Conservation (phyloP, 2,888 invertebrate species). For the Polia nebulosa region DNA sequence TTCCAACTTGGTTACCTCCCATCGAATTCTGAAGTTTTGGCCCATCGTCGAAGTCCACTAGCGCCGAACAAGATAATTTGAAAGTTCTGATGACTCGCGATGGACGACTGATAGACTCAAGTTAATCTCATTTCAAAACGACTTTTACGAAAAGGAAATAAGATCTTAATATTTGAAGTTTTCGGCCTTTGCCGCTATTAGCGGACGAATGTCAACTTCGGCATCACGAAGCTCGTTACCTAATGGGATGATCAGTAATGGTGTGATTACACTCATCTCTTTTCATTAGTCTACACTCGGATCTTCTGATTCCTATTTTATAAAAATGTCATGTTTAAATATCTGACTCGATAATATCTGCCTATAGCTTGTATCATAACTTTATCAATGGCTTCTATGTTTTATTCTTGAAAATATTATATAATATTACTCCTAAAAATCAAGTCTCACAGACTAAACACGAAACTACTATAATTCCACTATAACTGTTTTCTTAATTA, state of each 20-base stretch:
- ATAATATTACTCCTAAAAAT: background rate
- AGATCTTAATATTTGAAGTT: slow-evolving; percentile 67
- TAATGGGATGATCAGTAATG: slow-evolving; percentile 50
- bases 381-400: no score
- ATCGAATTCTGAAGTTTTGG: background rate
- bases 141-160: slow-evolving; percentile 68
- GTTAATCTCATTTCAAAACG: slow-evolving; percentile 63
- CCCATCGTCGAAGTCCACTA: slow-evolving; percentile 26
- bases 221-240: slow-evolving; percentile 25
- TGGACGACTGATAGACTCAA: slow-evolving; percentile 59
- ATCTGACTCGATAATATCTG: no score
- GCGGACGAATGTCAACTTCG: slow-evolving; percentile 56
- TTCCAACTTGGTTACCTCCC: slow-evolving; percentile 2
- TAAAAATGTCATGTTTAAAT: no score
- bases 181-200: slow-evolving; percentile 54
- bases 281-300: slow-evolving; percentile 10
- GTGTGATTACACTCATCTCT: slow-evolving; percentile 15
- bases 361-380: no score
- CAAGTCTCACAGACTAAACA: no score
- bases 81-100: slow-evolving; percentile 61
- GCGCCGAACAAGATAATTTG: slow-evolving; percentile 52
- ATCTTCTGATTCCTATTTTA: slow-evolving; percentile 2
- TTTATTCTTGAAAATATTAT: no score
- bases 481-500: slow-evolving; percentile 15
- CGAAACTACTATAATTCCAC: background rate